Percentiles rank a stretch among this genome's conserved stretches.
These are phyloP conservation scores for Astyanax mexicanus DNA, from an alignment of 2,797 vertebrate genomes.

Conservation along the genomic window DNA sequence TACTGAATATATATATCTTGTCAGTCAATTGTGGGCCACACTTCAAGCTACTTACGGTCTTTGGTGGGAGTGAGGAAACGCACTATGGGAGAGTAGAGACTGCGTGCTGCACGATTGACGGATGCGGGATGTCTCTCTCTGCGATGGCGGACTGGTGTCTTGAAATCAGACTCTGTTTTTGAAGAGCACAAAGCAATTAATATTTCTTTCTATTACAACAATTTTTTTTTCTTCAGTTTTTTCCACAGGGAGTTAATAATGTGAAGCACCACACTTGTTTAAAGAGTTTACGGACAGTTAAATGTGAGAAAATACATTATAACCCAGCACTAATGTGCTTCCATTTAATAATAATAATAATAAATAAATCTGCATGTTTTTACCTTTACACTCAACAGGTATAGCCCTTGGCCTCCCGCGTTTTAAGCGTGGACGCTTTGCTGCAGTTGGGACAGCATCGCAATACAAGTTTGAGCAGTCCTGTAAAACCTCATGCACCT, in stretches of 20 bases:
- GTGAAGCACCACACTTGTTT: too few relatives aligned
- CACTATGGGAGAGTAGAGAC: constrained; percentile 79
- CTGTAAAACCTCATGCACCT: constrained; percentile 41
- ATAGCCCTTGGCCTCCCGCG: constrained; percentile 33
- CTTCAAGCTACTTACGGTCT: constrained; percentile 73
- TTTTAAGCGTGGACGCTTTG: constrained; percentile 42
- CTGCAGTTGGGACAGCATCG: constrained; percentile 47
- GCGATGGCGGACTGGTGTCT: constrained; percentile 69
- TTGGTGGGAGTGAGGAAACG: constrained; percentile 80
- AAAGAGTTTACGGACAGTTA: too few relatives aligned
- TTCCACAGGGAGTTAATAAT: too few relatives aligned
- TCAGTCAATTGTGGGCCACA: background rate
- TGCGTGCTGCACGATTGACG: constrained; percentile 68
- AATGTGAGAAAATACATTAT: too few relatives aligned
- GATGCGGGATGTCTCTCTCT: constrained; percentile 59
- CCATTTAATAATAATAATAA: too few relatives aligned
- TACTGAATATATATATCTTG: background rate
- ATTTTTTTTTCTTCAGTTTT: too few relatives aligned
- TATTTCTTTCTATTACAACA: too few relatives aligned
- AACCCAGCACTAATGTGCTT: too few relatives aligned
- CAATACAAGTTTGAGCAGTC: constrained; percentile 43
- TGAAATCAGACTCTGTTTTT: constrained; percentile 70
- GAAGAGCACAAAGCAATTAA: background rate
- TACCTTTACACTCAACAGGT: constrained; percentile 44
- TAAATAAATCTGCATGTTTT: background rate